Base-by-base conservation (phyloP, 2,797 vertebrate genomes). In the Eupleurogrammus muticus region DNA sequence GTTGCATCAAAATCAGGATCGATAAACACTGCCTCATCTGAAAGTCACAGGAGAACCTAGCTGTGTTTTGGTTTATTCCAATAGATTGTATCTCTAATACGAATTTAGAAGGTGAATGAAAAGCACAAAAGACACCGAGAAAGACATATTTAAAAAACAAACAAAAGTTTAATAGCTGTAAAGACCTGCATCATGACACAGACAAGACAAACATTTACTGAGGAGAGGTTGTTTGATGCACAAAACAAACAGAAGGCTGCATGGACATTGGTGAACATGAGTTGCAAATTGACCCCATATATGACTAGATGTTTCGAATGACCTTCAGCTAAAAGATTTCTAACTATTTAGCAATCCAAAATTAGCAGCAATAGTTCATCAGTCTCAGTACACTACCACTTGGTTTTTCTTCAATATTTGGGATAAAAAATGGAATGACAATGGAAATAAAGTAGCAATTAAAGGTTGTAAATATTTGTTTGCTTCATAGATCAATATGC, bases 351-450 rank as follows among this genome's bases (percentile, higher is more conserved):
- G 49, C 51, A 59, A 82, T 82, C 74, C 61, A 77, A 84, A 82
- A 76, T 84, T 89, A 90, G 91, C 87, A 93, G 92, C 92, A 91
- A 83, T 60, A 73, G 68, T 79, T 83, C 20, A 70, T 81, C 60
- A 48, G 53, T 81, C 61, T 75, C 56, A 78, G 64, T 42, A 46
- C 69, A 38, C 77, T 75, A 82, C 72, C 60, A 55, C 76, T 75
- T 23, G 57, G 63, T 42, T 75, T 58, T 60, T 74, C 56, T 73
- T 82, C 71, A 81, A 48, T 58, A 48, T 74, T 80, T 73, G 61
- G 34, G 44, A 70, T 63, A 79, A 60, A 67, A 14, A 24, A 71
- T 62, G 58, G 70, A 84, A 76, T 81, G 77, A 79, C 38, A 53
- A 52, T 55, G 23, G 53, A 68, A 75, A 74, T 19, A 73, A 50